These are phyloP conservation scores for Hemibagrus guttatus DNA, from an alignment of 2,797 vertebrate species.

Conservation along the genomic window DNA sequence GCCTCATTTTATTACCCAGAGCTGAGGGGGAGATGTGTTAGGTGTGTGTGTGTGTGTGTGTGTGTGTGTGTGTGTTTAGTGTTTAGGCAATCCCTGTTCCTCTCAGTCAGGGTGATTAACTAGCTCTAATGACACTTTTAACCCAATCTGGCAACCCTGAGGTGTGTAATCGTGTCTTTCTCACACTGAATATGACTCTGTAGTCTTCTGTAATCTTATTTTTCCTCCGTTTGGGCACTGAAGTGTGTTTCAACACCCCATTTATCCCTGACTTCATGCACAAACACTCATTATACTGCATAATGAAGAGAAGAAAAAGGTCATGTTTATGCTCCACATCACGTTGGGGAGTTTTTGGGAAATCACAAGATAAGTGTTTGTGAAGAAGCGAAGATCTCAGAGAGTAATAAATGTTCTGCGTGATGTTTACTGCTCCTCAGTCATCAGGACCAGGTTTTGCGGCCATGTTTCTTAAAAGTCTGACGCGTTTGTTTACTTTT, in stretches of 20 bases:
- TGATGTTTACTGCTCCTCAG: no score
- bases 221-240: background rate
- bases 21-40: constrained; percentile 24
- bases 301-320: background rate
- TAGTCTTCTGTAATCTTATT: constrained; percentile 20
- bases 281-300: background rate
- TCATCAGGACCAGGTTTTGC: no score
- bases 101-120: constrained; percentile 16
- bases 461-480: no score
- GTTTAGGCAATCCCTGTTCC: background rate
- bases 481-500: no score
- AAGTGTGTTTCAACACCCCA: background rate
- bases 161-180: constrained; percentile 29
- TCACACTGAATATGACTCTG: constrained; percentile 26
- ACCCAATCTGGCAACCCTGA: constrained; percentile 46
- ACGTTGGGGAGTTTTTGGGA: background rate
- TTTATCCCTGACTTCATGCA: constrained; percentile 1
- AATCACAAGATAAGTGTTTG: background rate
- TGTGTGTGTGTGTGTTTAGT: background rate
- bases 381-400: no score
- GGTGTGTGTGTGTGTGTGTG: constrained; percentile 1
- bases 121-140: constrained; percentile 13
- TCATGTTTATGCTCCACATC: background rate
- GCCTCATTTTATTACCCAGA: constrained; percentile 6
- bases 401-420: no score